phyloP scores from a whole-genome alignment of 2,113 vertebrate genomes.

The Eurypyga helias region DNA sequence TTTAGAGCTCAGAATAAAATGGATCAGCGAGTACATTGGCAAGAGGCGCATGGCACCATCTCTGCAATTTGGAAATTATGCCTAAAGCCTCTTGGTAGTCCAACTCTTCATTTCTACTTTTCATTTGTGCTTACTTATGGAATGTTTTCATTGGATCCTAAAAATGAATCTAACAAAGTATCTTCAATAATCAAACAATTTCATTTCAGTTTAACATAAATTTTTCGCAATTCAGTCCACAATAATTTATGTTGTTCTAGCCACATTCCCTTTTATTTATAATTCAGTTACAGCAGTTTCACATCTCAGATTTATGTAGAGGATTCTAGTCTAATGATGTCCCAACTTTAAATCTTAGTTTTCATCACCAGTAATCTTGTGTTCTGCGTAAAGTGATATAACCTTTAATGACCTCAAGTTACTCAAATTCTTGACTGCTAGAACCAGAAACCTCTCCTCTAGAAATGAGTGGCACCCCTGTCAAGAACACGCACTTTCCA shows the following conservation, averaged over 20 bases:
- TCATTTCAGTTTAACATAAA: not conserved
- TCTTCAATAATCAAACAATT: not conserved
- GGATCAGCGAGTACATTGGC: not conserved
- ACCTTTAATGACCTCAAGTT: not conserved
- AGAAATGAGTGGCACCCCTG: not conserved
- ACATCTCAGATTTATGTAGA: not conserved
- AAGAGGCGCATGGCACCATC: not conserved
- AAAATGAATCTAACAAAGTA: not conserved
- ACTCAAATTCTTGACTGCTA: not conserved
- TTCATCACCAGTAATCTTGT: not conserved
- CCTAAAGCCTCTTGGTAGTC: not conserved
- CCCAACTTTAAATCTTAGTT: not conserved
- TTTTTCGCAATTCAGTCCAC: not conserved
- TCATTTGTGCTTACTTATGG: not conserved
- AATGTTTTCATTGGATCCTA: not conserved
- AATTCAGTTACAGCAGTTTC: not conserved
- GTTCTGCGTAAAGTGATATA: not conserved
- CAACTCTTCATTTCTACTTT: not conserved
- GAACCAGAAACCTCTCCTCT: not conserved
- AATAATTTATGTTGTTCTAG: not conserved
- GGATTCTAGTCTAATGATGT: not conserved
- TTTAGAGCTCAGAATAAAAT: not conserved
- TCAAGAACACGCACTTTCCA: not conserved
- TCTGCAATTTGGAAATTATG: not conserved
- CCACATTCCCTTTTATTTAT: fast-evolving